Percentiles rank a stretch among this genome's conserved stretches.
These are phyloP conservation scores for Patella depressa DNA, from an alignment of 2,888 invertebrate species.

Conservation along the genomic window DNA sequence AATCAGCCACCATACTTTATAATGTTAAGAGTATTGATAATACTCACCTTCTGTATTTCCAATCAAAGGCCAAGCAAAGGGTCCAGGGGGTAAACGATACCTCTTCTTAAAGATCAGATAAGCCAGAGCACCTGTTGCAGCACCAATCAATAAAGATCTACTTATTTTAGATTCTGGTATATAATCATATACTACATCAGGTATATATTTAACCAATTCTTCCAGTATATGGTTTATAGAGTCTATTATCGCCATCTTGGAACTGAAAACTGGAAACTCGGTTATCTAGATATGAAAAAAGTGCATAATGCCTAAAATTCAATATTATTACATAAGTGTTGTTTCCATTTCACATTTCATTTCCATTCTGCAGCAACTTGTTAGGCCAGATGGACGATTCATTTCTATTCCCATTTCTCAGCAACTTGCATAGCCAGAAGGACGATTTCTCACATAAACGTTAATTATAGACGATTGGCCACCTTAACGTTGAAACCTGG, in stretches of 20 bases:
- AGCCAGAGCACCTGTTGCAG: background rate
- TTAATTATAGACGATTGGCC: no score
- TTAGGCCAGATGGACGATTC: no score
- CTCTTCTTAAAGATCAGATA: constrained; percentile 15
- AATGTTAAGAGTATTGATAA: no score
- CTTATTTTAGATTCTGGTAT: constrained; percentile 3
- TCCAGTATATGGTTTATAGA: background rate
- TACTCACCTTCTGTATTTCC: constrained; percentile 13
- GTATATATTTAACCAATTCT: background rate
- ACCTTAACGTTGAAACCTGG: no score
- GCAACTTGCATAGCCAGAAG: no score
- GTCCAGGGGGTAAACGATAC: constrained; percentile 19
- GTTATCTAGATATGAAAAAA: background rate
- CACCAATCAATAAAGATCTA: background rate
- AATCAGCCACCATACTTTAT: no score
- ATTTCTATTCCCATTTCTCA: no score
- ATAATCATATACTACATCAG: background rate
- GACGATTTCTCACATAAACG: no score
- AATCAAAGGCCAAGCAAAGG: constrained; percentile 13
- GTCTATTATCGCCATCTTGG: background rate
- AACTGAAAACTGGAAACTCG: background rate
- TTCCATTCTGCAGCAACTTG: no score
- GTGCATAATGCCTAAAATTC: no score
- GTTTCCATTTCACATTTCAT: no score
- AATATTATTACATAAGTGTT: no score